These are phyloP conservation scores for Enteromius unitaeniatus DNA, from an alignment of 2,797 vertebrate species.

Conservation along the genomic window DNA sequence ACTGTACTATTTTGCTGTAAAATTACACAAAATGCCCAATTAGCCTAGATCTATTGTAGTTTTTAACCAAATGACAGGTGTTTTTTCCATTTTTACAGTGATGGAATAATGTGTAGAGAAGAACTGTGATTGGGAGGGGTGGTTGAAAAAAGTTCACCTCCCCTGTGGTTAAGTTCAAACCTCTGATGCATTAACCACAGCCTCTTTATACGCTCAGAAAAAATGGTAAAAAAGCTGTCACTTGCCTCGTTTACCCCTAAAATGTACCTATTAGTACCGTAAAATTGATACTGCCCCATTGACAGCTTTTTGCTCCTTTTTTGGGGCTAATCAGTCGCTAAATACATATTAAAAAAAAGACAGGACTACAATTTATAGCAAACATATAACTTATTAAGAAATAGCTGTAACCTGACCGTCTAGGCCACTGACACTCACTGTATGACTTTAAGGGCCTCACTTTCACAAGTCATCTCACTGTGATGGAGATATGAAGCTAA, in stretches of 20 bases:
- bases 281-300: neutral
- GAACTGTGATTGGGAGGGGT: neutral
- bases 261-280: neutral
- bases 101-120: neutral
- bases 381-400: neutral
- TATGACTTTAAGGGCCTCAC: conserved; percentile 43
- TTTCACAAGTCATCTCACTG: conserved; percentile 40
- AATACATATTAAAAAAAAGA: conserved; percentile 20
- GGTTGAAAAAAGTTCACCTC: conserved; percentile 12
- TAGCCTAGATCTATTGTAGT: neutral
- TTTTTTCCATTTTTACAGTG: neutral
- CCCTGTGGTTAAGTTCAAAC: conserved; percentile 28
- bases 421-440: neutral
- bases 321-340: conserved; percentile 41
- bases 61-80: neutral
- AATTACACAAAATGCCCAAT: neutral
- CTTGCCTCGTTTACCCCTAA: neutral
- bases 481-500: conserved; percentile 56
- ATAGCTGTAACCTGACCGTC: neutral
- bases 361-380: neutral
- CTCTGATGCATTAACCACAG: conserved; percentile 6
- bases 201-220: neutral
- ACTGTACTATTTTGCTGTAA: neutral
- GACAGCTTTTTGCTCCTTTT: neutral
- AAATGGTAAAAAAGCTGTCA: neutral